Conservation (phyloP, 2,888 invertebrate genomes). For the Watsonalla binaria region DNA sequence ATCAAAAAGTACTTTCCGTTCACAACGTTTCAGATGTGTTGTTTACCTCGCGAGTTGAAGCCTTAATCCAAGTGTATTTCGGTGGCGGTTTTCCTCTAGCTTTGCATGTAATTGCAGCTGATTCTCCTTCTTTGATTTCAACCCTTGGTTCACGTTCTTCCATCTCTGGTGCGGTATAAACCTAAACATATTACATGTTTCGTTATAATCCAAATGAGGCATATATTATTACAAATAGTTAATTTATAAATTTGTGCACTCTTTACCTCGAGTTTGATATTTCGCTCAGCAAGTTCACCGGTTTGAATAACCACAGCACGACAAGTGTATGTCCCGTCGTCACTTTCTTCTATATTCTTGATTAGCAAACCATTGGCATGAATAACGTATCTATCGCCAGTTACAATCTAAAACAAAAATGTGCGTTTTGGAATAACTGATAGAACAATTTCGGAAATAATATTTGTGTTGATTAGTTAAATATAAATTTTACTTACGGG, state of each 20-base stretch:
- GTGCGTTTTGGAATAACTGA: slow-evolving; percentile 1
- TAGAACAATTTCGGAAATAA: background rate
- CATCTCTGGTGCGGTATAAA: slow-evolving; percentile 86
- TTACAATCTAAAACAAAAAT: slow-evolving; percentile 72
- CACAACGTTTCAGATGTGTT: background rate
- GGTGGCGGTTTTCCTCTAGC: slow-evolving; percentile 92
- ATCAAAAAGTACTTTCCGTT: background rate
- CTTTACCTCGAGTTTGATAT: slow-evolving; percentile 87
- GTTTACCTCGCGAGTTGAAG: slow-evolving; percentile 79
- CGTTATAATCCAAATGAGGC: background rate
- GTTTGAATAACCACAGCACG: slow-evolving; percentile 90
- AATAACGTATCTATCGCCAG: slow-evolving; percentile 85
- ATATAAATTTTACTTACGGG: slow-evolving; percentile 61
- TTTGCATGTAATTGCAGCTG: slow-evolving; percentile 85
- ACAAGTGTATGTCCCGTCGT: slow-evolving; percentile 92
- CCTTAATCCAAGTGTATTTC: slow-evolving; percentile 89
- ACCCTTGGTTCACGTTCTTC: slow-evolving; percentile 78
- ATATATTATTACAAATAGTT: background rate
- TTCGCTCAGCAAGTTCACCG: slow-evolving; percentile 86
- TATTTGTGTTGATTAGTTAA: background rate
- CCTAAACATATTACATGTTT: slow-evolving; percentile 55
- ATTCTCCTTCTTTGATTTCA: slow-evolving; percentile 89
- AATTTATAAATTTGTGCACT: slow-evolving; percentile 1
- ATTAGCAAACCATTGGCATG: slow-evolving; percentile 87
- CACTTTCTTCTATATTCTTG: slow-evolving; percentile 86